Percentiles rank a stretch among this genome's conserved stretches.
phyloP scores from a whole-genome alignment of 1,140 invertebrate species.

The Ganaspis sp. region DNA sequence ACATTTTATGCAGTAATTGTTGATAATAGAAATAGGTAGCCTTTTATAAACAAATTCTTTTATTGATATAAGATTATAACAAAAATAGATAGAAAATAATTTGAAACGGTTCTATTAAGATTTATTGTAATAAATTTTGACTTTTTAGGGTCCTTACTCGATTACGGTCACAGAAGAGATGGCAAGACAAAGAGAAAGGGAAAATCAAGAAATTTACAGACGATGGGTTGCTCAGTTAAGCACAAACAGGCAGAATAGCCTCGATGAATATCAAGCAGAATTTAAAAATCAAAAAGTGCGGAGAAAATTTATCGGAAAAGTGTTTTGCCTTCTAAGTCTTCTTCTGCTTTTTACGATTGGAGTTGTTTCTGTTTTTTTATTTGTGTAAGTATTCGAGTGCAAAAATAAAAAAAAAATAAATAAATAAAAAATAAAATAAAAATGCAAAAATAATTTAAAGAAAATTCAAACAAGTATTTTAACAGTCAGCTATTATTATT shows the following conservation, averaged over 20 bases:
- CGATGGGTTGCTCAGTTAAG: constrained; percentile 58
- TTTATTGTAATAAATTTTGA: not conserved
- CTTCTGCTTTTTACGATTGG: constrained; percentile 61
- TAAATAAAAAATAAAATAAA: not conserved
- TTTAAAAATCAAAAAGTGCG: constrained; percentile 58
- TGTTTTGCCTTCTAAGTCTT: constrained; percentile 61
- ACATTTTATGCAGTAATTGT: too few relatives aligned
- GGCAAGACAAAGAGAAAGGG: constrained; percentile 58
- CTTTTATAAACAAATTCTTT: too few relatives aligned
- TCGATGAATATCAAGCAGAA: constrained; percentile 58
- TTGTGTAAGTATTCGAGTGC: constrained; percentile 56
- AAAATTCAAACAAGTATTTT: too few relatives aligned
- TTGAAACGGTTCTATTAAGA: too few relatives aligned
- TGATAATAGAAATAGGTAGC: too few relatives aligned
- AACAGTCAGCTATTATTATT: too few relatives aligned
- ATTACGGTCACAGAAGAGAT: constrained; percentile 64
- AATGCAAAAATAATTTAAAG: not conserved
- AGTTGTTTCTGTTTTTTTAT: constrained; percentile 61
- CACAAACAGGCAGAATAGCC: constrained; percentile 36
- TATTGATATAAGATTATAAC: too few relatives aligned
- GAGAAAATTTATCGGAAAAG: constrained; percentile 62
- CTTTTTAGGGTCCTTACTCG: constrained; percentile 63
- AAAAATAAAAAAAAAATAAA: too few relatives aligned
- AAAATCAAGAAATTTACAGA: constrained; percentile 61
- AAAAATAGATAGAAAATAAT: too few relatives aligned